Conservation (phyloP, 64 coral and sea anemone species). For the Dendronephthya gigantea region DNA sequence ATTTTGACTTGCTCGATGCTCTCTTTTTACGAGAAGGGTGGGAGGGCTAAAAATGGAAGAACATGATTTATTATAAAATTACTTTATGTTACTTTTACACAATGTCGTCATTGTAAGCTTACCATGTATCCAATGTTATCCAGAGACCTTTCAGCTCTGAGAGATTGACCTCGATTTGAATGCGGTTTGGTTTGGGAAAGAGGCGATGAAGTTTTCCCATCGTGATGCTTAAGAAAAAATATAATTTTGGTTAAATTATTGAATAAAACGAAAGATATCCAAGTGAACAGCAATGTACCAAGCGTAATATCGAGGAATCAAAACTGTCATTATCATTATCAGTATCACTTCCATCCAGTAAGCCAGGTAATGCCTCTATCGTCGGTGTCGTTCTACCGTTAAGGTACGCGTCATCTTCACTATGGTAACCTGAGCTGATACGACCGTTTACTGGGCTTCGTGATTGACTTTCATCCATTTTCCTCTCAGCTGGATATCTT, state of each 20-base stretch:
- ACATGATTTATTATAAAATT: background rate
- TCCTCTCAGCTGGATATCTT: background rate
- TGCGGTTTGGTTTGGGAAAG: constrained; percentile 40
- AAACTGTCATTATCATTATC: background rate
- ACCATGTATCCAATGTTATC: constrained; percentile 97
- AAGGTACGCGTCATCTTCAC: constrained; percentile 58
- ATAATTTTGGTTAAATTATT: too few species aligned
- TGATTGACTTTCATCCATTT: background rate
- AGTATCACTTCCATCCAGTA: constrained; percentile 47
- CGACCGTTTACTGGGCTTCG: background rate
- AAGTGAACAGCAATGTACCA: background rate
- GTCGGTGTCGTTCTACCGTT: constrained; percentile 30
- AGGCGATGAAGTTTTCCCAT: constrained; percentile 26
- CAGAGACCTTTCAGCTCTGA: constrained; percentile 35
- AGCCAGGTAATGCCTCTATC: constrained; percentile 57
- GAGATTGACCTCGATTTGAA: constrained; percentile 4
- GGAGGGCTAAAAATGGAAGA: background rate
- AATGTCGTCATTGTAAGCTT: constrained; percentile 17
- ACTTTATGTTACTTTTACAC: too few species aligned
- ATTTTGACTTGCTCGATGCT: background rate
- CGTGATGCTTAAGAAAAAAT: too few species aligned
- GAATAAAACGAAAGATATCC: background rate
- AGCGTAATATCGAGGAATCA: background rate
- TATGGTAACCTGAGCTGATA: constrained; percentile 89
- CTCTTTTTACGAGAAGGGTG: background rate